Evolutionary conservation across 2,113 vertebrate genomes (phyloP), one percentile per base, ranked within the genome.

Genomic region (Pseudonaja textilis): DNA sequence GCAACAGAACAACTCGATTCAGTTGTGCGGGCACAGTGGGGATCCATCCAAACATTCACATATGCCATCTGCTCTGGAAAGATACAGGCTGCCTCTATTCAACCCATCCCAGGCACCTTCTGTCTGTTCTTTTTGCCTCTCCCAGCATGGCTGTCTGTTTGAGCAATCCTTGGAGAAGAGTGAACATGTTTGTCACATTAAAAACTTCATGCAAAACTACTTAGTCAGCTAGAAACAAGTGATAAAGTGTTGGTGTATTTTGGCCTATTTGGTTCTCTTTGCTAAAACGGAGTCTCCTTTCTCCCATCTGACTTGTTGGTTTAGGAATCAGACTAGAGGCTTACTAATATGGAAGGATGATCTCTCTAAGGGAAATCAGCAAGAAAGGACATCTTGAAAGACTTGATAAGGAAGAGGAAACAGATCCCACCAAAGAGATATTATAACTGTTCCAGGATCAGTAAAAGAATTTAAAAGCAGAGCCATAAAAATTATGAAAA

Each of bases 181-280:
- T 5, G 0, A 0, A 91, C 69, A 92, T 92, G 92, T 54, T 89
- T 86, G 89, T 56, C 86, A 34, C 0, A 0, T 85, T 47, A 94
- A 95, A 93, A 96, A 92, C 91, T 87, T 92, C 52, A 92, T 20
- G 54, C 34, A 90, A 92, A 95, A 55, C 93, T 93, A 54, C 95
- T 94, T 91, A 93, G 91, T 92, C 93, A 89, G 45, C 89, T 86
- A 23, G 11, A 92, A 93, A 91, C 34, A 54, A 95, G 90, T 45
- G n/a, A 55, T 50, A 90, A 94, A 90, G 10, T 86, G 95, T 94
- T 57, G 29, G 93, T 0, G 0, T 8, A 5, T 94, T 94, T 95
- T 94, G 94, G 54, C 93, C 85, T 0, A 0, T 94, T 95, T 95
- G 81, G 7, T 92, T 87, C 0, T 0, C 10, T n/a, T 95, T 5